Base-by-base conservation (phyloP, 2,113 vertebrate genomes). In the Callithrix jacchus region DNA sequence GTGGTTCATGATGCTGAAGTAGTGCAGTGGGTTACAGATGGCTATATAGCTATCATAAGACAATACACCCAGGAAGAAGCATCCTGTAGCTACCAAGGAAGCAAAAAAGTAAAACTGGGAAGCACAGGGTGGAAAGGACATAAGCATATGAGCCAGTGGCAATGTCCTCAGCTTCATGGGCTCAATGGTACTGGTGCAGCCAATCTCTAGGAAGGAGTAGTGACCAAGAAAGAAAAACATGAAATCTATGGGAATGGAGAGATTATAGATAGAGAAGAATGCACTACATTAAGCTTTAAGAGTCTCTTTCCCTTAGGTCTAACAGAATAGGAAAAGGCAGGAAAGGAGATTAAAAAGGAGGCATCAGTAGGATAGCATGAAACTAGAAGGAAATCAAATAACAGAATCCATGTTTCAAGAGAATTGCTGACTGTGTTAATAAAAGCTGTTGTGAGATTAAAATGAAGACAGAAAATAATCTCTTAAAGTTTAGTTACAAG, bases 221-320 rank as follows among this genome's bases (percentile, higher is more conserved):
- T 96, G 93, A 18, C 87, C 84, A 87, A 96, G 80, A 87, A 98
- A 97, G 54, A 96, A 97, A 84, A 97, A 97, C 84, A 94, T 96
- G 35, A 91, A 93, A 88, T n/a, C 18, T 37, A 70, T 54, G 1
- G 54, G 37, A 93, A 73, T 79, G 3, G 12, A 91, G 77, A 93
- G 25, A 86, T 56, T 92, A 92, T 77, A 42, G 54, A 37, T 85
- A 61, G 21, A 80, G 8, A 81, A 91, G 45, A 85, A 86, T n/a
- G 21, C 2, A 30, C 45, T 73, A 40, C 37, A 42, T 18, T 89
- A 42, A 80, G 2, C 18, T 91, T 90, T 95, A 58, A 79, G 47
- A 71, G 7, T 18, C 23, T 85, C 35, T 90, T 77, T 91, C n/a
- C 32, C 77, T 94, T 94, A 64, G 54, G 40, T 20, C 16, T 80